phyloP scores from a whole-genome alignment of 2,113 vertebrate genomes.

The Poeciliopsis occidentalis region DNA sequence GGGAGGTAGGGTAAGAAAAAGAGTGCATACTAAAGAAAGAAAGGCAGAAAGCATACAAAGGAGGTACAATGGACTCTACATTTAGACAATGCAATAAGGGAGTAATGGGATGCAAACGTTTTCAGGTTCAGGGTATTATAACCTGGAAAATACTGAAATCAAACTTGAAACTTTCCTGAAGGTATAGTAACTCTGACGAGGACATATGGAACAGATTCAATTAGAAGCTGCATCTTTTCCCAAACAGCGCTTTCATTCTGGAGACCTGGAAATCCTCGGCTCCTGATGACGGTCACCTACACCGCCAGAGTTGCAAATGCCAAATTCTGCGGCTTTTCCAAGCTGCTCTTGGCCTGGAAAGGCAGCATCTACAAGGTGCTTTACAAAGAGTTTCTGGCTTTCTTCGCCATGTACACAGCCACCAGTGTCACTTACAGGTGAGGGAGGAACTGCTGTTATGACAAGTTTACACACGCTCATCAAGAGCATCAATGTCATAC shows the following conservation, averaged over 20 bases:
- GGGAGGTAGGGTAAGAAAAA: not conserved
- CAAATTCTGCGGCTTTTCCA: conserved; percentile 92
- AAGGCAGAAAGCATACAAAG: too few species aligned
- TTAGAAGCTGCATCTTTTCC: not conserved
- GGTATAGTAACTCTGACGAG: not conserved
- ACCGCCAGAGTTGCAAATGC: conserved; percentile 90
- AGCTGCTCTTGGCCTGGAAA: conserved; percentile 89
- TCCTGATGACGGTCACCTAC: conserved; percentile 91
- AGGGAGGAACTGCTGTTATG: conserved; percentile 21
- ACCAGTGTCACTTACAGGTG: conserved; percentile 92
- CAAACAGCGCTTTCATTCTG: not conserved
- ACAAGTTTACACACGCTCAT: not conserved
- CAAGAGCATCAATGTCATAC: not conserved
- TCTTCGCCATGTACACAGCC: conserved; percentile 85
- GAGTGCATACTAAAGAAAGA: not conserved
- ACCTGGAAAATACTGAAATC: not conserved
- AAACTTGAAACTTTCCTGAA: not conserved
- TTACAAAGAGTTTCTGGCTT: conserved; percentile 90
- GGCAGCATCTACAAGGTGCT: conserved; percentile 95
- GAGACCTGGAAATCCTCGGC: not conserved
- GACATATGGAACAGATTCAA: not conserved
- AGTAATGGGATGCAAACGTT: not conserved
- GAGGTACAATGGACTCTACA: too few species aligned
- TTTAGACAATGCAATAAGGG: too few species aligned
- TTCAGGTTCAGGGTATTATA: not conserved